phyloP scores from a whole-genome alignment of 2,113 vertebrate genomes.

The Hemichromis elongatus region DNA sequence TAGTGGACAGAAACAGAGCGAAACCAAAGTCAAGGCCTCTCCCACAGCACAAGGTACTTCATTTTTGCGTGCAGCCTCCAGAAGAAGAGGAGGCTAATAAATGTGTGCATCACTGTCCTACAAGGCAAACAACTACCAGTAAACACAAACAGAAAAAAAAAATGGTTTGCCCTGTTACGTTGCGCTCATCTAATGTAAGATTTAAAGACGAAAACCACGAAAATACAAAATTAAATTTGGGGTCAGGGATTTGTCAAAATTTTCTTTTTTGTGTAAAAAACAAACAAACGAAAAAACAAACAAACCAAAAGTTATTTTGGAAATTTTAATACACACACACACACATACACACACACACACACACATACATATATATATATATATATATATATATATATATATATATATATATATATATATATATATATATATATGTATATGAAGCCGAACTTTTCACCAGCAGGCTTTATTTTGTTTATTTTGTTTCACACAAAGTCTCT shows the following conservation, averaged over 20 bases:
- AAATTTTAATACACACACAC: too few species aligned
- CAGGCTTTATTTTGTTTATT: not conserved
- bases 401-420: not conserved
- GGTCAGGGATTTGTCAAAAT: not conserved
- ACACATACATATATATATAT: too few species aligned
- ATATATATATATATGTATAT: not conserved
- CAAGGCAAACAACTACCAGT: not conserved
- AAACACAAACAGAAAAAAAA: not conserved
- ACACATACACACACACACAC: too few species aligned
- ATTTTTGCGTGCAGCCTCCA: not conserved
- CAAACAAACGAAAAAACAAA: not conserved
- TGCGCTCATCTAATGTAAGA: not conserved
- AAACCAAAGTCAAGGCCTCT: not conserved
- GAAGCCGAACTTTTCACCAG: not conserved
- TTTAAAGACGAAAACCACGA: not conserved
- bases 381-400: not conserved
- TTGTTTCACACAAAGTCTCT: not conserved
- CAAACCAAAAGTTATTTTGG: not conserved
- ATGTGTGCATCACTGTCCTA: not conserved
- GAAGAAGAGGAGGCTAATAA: not conserved
- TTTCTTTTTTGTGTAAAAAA: not conserved
- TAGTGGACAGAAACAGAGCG: slow-evolving; percentile 43
- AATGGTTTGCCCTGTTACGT: not conserved
- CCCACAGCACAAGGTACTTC: not conserved
- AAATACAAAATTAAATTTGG: not conserved